Evolutionary conservation across 2,797 vertebrate species (phyloP).

Genomic region (Zalophus californianus): DNA sequence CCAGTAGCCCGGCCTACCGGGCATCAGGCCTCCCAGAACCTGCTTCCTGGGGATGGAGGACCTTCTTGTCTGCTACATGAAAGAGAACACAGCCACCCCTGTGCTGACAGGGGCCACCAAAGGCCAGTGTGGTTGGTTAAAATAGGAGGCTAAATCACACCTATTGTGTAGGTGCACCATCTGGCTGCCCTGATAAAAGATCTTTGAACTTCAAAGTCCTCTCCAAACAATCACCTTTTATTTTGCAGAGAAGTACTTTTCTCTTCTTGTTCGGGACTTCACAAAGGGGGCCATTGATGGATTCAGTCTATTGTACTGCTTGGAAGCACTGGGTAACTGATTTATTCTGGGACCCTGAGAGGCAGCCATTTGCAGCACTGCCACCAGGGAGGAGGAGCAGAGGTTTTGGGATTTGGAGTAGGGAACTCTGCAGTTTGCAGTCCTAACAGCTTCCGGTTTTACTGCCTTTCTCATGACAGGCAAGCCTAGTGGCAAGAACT

Average conservation of each 20-base stretch:
- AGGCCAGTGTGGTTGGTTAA: background rate
- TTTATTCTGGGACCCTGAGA: slow-evolving; percentile 7
- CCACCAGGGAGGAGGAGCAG: background rate
- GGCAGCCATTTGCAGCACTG: background rate
- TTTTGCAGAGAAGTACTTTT: slow-evolving; percentile 55
- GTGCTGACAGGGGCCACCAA: background rate
- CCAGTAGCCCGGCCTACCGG: background rate
- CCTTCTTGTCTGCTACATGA: background rate
- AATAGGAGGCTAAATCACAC: slow-evolving; percentile 50
- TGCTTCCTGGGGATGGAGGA: background rate
- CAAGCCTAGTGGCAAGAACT: background rate
- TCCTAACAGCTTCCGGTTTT: background rate
- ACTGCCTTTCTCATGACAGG: background rate
- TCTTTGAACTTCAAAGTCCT: slow-evolving; percentile 76
- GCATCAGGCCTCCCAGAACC: slow-evolving; percentile 12
- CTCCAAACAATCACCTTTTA: slow-evolving; percentile 63
- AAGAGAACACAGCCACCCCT: slow-evolving; percentile 48
- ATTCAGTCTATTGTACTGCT: slow-evolving; percentile 29
- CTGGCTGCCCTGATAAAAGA: slow-evolving; percentile 53
- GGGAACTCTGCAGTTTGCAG: background rate
- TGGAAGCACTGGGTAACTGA: background rate
- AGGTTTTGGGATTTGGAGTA: background rate
- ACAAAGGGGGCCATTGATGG: slow-evolving; percentile 72
- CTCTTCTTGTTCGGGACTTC: slow-evolving; percentile 19
- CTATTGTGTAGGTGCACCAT: slow-evolving; percentile 61